Conservation (phyloP, 2,113 vertebrate species). For the Brachionichthys hirsutus region DNA sequence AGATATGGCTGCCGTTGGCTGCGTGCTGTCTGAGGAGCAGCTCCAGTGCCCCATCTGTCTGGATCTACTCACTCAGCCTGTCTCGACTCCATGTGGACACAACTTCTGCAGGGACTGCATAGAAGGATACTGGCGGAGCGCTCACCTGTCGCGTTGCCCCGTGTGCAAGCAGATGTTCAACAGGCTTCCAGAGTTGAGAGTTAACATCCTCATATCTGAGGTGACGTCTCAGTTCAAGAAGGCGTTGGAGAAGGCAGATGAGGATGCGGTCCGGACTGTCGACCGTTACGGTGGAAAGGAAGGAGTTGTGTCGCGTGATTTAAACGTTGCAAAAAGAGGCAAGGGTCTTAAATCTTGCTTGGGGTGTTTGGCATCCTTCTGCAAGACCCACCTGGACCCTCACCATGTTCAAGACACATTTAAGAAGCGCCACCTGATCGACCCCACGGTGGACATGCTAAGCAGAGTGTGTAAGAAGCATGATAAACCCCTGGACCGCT, state of each 20-base stretch:
- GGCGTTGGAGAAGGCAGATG: not conserved
- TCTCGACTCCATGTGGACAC: constrained; percentile 68
- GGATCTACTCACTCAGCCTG: constrained; percentile 48
- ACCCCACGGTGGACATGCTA: constrained; percentile 82
- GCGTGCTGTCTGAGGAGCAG: constrained; percentile 52
- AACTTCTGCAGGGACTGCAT: constrained; percentile 68
- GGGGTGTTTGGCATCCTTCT: constrained; percentile 90
- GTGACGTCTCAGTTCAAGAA: constrained; percentile 47
- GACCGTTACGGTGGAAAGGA: constrained; percentile 8
- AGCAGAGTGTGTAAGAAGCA: constrained; percentile 84
- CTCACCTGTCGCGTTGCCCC: constrained; percentile 33
- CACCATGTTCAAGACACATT: constrained; percentile 82
- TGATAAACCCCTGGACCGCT: constrained; percentile 85
- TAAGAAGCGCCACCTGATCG: constrained; percentile 84
- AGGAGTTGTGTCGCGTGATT: constrained; percentile 83
- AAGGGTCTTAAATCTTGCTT: constrained; percentile 87
- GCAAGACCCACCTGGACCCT: constrained; percentile 85
- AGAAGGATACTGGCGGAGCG: constrained; percentile 37
- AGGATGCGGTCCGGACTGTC: not conserved
- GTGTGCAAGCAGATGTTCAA: constrained; percentile 46
- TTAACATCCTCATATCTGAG: constrained; percentile 66
- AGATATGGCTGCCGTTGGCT: constrained; percentile 62
- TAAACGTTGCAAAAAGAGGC: constrained; percentile 80
- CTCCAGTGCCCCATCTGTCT: constrained; percentile 65
- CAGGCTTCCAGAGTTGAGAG: constrained; percentile 60